These are phyloP conservation scores for Mactra quadrangularis DNA, from an alignment of 1,140 invertebrate genomes.

Conservation along the genomic window DNA sequence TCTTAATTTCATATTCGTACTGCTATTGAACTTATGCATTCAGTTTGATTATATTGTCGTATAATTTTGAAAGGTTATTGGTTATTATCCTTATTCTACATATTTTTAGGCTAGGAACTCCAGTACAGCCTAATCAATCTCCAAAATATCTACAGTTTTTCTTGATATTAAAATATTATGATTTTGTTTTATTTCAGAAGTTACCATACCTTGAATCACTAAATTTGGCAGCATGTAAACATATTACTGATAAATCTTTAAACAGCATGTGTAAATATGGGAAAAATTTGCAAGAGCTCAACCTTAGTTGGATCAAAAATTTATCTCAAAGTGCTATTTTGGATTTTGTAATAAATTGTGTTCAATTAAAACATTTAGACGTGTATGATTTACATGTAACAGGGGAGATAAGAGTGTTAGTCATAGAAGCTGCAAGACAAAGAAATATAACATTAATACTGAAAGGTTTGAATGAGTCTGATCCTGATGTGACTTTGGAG, in stretches of 20 bases:
- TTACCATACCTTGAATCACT: conserved; percentile 67
- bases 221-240: conserved; percentile 69
- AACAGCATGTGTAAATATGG: conserved; percentile 60
- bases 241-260: conserved; percentile 70
- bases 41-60: no score
- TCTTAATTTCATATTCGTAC: no score
- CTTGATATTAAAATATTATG: no score
- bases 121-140: no score
- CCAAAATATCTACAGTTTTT: no score
- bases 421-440: conserved; percentile 45
- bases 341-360: conserved; percentile 53
- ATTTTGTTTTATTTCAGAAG: conserved; percentile 67
- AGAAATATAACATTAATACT: conserved; percentile 54
- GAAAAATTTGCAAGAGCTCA: conserved; percentile 60
- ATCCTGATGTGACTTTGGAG: conserved; percentile 49
- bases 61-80: no score
- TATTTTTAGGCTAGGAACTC: no score
- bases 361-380: conserved; percentile 60
- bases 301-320: conserved; percentile 61
- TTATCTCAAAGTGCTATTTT: conserved; percentile 64
- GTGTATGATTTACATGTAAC: conserved; percentile 64
- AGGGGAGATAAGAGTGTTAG: conserved; percentile 44
- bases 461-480: conserved; percentile 42
- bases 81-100: no score
- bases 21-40: no score